Conservation (phyloP, 2,113 vertebrate genomes). For the Dryoscopus gambensis region DNA sequence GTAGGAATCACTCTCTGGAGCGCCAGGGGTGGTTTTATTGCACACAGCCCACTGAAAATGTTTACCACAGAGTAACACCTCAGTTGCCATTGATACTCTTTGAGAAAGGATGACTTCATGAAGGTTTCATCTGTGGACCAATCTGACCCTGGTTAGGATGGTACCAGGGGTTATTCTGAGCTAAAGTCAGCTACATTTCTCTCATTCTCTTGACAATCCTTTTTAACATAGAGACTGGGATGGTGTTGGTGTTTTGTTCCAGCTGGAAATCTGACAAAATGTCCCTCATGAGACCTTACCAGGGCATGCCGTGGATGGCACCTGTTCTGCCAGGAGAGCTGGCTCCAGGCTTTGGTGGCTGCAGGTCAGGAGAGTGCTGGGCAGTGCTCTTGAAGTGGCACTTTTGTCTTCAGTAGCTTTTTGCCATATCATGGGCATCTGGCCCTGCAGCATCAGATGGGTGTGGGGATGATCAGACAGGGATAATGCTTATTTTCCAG, state of each 20-base stretch:
- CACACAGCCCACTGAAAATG: neutral
- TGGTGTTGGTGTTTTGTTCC: neutral
- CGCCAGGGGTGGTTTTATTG: neutral
- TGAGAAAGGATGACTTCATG: neutral
- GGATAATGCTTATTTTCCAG: neutral
- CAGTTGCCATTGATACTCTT: neutral
- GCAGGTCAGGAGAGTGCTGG: neutral
- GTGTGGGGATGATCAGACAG: neutral
- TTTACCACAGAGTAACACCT: neutral
- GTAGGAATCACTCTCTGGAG: neutral
- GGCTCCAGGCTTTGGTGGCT: neutral
- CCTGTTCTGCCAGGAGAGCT: neutral
- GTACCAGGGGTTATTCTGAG: neutral
- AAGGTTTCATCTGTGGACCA: neutral
- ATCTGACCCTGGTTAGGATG: too few relatives aligned
- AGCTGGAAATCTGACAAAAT: neutral
- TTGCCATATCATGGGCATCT: accelerated
- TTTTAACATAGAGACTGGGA: neutral
- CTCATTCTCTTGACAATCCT: neutral
- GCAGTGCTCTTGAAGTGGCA: neutral
- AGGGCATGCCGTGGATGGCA: neutral
- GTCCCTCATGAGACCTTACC: neutral
- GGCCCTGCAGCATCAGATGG: neutral
- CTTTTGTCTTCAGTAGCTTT: neutral
- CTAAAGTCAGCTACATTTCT: neutral